phyloP scores from a whole-genome alignment of 2,888 invertebrate genomes.

The Ypsolopha sequella region DNA sequence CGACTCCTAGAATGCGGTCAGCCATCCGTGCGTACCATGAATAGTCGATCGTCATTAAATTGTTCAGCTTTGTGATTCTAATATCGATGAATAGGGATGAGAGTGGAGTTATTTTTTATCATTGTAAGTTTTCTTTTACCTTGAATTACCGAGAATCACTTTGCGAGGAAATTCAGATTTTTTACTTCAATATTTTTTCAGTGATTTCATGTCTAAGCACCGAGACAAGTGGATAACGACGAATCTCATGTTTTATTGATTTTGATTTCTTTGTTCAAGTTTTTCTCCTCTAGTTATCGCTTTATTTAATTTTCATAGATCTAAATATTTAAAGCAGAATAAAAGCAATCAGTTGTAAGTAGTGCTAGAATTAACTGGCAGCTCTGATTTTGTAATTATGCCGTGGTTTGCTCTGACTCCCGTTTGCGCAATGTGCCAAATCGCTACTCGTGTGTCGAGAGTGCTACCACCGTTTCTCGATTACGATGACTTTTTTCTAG shows the following conservation, averaged over 20 bases:
- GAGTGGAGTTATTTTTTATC: not conserved
- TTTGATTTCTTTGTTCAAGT: not conserved
- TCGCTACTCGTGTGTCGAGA: constrained; percentile 55
- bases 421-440: constrained; percentile 60
- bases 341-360: constrained; percentile 28
- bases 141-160: no score
- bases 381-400: constrained; percentile 63
- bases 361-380: constrained; percentile 64
- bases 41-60: constrained; percentile 70
- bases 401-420: constrained; percentile 40
- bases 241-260: not conserved
- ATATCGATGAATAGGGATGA: constrained; percentile 18
- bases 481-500: not conserved
- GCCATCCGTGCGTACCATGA: constrained; percentile 64
- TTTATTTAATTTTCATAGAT: not conserved
- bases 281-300: not conserved
- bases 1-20: constrained; percentile 46
- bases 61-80: constrained; percentile 66
- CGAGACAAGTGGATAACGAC: no score
- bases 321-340: not conserved
- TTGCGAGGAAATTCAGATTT: no score
- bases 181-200: no score
- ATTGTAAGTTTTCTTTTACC: not conserved
- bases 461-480: constrained; percentile 32
- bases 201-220: no score